Conservation (phyloP, 1,140 invertebrate species). For the Pogonognathellus flavescens region DNA sequence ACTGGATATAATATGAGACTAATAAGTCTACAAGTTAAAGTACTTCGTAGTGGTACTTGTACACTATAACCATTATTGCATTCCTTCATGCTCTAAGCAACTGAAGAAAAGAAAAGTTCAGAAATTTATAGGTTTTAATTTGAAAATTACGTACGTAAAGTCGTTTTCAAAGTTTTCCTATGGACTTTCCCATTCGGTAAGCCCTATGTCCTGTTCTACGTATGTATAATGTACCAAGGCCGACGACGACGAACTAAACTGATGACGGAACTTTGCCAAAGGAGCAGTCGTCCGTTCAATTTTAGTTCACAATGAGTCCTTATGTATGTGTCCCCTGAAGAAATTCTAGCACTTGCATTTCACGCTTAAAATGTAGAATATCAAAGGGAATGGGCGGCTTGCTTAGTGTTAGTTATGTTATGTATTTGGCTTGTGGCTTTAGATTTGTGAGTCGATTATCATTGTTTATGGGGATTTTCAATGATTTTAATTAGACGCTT, state of each 20-base stretch:
- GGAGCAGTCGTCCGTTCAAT: conserved; percentile 16
- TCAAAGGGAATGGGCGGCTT: neutral
- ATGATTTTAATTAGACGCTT: conserved; percentile 51
- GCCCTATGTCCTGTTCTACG: neutral
- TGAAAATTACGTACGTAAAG: conserved; percentile 42
- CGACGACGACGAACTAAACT: neutral
- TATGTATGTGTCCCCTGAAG: conserved; percentile 4
- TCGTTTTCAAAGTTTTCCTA: conserved; percentile 41
- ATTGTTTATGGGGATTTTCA: conserved; percentile 51
- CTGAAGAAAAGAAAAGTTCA: conserved; percentile 48
- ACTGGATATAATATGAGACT: neutral
- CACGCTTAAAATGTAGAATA: neutral
- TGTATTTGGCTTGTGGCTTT: conserved; percentile 48
- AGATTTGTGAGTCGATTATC: conserved; percentile 56
- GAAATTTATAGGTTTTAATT: conserved; percentile 57
- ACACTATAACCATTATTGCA: conserved; percentile 32
- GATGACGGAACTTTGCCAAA: conserved; percentile 27
- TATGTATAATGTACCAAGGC: neutral
- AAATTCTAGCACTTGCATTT: conserved; percentile 23
- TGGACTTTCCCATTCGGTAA: neutral
- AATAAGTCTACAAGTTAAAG: neutral
- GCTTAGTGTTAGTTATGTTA: conserved; percentile 10
- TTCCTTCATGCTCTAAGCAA: conserved; percentile 31
- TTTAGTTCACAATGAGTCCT: neutral
- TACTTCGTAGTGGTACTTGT: neutral